Conservation (phyloP, 2,888 invertebrate genomes). For the Phortica okadai region DNA sequence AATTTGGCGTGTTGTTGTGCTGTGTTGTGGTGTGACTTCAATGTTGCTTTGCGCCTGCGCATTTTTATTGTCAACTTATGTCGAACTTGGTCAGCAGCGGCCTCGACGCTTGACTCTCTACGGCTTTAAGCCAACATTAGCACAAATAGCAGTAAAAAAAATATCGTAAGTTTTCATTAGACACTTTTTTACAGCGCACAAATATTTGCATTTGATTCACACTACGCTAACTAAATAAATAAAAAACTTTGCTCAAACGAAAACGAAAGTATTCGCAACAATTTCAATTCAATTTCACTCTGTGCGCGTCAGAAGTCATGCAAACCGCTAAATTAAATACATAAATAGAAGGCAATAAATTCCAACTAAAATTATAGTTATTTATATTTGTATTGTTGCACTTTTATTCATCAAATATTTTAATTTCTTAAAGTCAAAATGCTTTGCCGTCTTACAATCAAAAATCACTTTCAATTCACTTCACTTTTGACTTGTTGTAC, state of each 20-base stretch:
- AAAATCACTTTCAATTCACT: too few species aligned
- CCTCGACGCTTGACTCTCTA: neutral
- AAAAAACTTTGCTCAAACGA: neutral
- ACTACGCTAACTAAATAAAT: neutral
- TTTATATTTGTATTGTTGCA: neutral
- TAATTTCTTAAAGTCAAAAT: neutral
- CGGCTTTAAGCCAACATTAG: too few species aligned
- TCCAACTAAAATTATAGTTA: neutral
- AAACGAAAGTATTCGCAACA: neutral
- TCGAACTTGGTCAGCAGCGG: neutral
- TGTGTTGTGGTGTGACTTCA: conserved; percentile 32
- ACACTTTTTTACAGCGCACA: neutral
- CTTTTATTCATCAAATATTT: neutral
- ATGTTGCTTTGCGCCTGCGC: neutral
- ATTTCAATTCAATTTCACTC: neutral
- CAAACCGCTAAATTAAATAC: neutral
- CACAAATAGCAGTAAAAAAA: too few species aligned
- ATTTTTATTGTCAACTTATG: neutral
- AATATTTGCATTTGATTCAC: neutral
- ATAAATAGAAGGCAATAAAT: neutral
- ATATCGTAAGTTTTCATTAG: too few species aligned
- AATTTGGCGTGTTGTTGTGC: conserved; percentile 37
- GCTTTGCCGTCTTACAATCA: too few species aligned
- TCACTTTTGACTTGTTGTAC: neutral
- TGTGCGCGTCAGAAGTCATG: neutral